A percentile compares a stretch with the other conserved stretches of the same genome.
Conservation (phyloP, 2,113 vertebrate genomes). For the Laterallus jamaicensis region DNA sequence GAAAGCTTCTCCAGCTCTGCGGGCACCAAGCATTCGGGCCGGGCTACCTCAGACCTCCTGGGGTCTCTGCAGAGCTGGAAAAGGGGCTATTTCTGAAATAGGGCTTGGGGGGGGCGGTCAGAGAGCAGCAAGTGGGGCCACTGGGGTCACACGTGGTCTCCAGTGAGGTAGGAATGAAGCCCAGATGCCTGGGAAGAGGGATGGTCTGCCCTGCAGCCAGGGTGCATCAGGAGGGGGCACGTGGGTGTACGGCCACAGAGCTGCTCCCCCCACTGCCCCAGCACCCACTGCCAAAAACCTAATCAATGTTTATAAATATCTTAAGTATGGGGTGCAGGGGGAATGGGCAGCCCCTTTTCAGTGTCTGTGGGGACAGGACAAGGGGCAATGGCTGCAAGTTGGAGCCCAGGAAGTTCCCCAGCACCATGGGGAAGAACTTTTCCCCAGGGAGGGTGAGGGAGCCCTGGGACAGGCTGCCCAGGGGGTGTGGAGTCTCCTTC, state of each 20-base stretch:
- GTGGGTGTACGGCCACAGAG: rapidly evolving
- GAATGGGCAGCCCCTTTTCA: too few relatives aligned
- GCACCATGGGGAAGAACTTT: too few relatives aligned
- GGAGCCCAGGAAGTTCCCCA: too few relatives aligned
- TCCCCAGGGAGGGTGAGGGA: too few relatives aligned
- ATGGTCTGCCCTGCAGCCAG: background rate
- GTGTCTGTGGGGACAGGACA: too few relatives aligned
- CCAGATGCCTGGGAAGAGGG: background rate
- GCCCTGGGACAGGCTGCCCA: too few relatives aligned
- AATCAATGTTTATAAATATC: too few relatives aligned
- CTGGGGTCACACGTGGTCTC: background rate
- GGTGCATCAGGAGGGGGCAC: rapidly evolving
- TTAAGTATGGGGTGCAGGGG: too few relatives aligned
- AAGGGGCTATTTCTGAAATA: background rate
- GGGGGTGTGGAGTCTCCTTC: too few relatives aligned
- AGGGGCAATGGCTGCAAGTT: too few relatives aligned
- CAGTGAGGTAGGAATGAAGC: background rate
- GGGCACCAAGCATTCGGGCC: background rate
- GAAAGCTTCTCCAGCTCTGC: background rate
- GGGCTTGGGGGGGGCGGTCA: rapidly evolving
- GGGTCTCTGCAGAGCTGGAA: background rate
- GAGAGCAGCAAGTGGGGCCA: background rate
- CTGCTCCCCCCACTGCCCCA: rapidly evolving
- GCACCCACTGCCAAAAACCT: background rate
- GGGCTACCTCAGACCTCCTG: background rate